Evolutionary conservation across 2,797 vertebrate species (phyloP).

Genomic region (Taeniopygia guttata): DNA sequence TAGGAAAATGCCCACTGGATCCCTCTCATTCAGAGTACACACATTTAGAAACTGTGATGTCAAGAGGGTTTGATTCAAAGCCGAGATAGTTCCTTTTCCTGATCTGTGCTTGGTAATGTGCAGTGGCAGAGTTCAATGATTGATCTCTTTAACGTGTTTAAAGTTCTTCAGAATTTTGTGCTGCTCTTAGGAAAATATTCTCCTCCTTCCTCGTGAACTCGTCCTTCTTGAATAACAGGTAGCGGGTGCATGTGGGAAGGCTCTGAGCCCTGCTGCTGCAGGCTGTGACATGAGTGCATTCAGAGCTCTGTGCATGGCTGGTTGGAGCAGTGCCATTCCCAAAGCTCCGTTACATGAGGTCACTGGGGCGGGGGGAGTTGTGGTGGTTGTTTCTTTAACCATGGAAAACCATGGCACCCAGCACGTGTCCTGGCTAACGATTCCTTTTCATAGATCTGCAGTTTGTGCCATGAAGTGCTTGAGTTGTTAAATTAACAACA

Average conservation of each 20-base stretch:
- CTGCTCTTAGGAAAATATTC: constrained; percentile 14
- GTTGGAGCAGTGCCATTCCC: constrained; percentile 17
- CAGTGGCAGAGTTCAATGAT: not conserved
- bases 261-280: constrained; percentile 2
- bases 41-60: not conserved
- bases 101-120: not conserved
- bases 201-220: constrained; percentile 32
- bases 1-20: not conserved
- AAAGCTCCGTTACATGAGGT: not conserved
- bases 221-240: constrained; percentile 54
- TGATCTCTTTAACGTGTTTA: not conserved
- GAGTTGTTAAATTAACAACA: not conserved
- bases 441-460: not conserved
- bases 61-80: not conserved
- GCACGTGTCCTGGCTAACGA: not conserved
- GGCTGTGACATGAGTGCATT: constrained; percentile 25
- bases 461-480: not conserved
- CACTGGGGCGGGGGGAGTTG: not conserved
- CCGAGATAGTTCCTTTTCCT: not conserved
- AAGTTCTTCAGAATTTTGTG: constrained; percentile 44
- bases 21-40: not conserved
- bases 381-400: constrained; percentile 6
- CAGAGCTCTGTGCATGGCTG: constrained; percentile 21
- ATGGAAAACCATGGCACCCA: not conserved
- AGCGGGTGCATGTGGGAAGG: constrained; percentile 36